Conservation (phyloP, 2,797 vertebrate species). For the Semotilus atromaculatus region DNA sequence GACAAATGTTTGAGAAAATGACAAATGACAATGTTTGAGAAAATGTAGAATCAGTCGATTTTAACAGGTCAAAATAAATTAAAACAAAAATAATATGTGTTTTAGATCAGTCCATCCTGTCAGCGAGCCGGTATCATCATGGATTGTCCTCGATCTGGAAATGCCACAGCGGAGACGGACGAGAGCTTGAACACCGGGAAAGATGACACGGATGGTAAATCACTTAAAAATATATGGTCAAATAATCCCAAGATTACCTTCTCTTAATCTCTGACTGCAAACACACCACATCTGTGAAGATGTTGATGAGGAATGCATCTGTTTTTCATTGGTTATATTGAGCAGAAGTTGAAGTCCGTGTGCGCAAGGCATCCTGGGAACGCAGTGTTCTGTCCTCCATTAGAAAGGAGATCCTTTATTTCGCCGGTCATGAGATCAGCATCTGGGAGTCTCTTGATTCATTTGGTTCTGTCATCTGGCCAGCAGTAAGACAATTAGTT, state of each 20-base stretch:
- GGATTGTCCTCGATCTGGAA: background rate
- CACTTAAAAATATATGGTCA: background rate
- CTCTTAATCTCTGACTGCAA: background rate
- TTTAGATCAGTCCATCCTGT: background rate
- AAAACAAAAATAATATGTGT: background rate
- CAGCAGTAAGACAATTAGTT: slow-evolving; percentile 79
- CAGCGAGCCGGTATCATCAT: background rate
- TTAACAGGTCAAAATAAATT: background rate
- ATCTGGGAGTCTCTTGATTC: slow-evolving; percentile 86
- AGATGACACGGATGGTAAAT: background rate
- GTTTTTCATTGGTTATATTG: background rate
- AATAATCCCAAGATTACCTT: background rate
- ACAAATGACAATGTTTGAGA: background rate
- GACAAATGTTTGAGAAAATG: background rate
- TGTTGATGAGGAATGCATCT: background rate
- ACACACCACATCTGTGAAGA: background rate
- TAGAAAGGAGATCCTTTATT: slow-evolving; percentile 80
- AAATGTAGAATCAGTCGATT: background rate
- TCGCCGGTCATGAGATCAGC: slow-evolving; percentile 80
- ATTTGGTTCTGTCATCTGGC: slow-evolving; percentile 87
- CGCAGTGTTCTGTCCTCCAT: slow-evolving; percentile 75
- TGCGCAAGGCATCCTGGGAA: slow-evolving; percentile 68
- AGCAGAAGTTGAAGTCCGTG: slow-evolving; percentile 23
- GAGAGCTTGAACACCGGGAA: background rate
- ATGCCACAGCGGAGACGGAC: background rate